Conservation (phyloP, 2,888 invertebrate genomes). For the Meteorus colon region DNA sequence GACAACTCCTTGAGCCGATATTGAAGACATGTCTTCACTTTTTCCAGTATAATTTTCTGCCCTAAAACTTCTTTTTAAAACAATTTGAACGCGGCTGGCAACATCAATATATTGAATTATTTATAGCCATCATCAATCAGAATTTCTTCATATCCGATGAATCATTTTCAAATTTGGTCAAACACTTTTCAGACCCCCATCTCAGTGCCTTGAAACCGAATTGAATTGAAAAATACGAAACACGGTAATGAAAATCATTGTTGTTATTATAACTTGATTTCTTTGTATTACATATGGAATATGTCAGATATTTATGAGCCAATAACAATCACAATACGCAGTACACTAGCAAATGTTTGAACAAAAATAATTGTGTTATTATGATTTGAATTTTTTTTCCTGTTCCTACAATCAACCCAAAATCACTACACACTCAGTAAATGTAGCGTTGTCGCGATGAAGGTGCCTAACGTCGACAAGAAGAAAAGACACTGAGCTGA, state of each 20-base stretch:
- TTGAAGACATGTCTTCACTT: slow-evolving; percentile 80
- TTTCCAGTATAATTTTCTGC: background rate
- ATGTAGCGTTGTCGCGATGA: background rate
- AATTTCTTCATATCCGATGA: slow-evolving; percentile 41
- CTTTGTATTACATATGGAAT: no score
- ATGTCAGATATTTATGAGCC: background rate
- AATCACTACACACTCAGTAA: background rate
- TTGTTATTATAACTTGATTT: background rate
- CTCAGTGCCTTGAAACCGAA: background rate
- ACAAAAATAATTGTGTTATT: background rate
- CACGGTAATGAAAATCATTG: background rate
- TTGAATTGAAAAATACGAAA: slow-evolving; percentile 28
- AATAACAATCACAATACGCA: background rate
- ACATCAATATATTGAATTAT: slow-evolving; percentile 13
- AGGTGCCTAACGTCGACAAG: background rate
- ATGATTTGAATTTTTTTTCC: background rate
- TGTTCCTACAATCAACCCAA: background rate
- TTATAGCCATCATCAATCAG: slow-evolving; percentile 44
- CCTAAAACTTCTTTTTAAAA: slow-evolving; percentile 2
- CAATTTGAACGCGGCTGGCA: slow-evolving; percentile 39
- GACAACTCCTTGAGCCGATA: slow-evolving; percentile 92
- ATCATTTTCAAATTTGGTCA: slow-evolving; percentile 53
- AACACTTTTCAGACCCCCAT: background rate
- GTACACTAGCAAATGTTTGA: background rate
- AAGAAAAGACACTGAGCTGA: slow-evolving; percentile 30